These are phyloP conservation scores for Lordiphosa andalusiaca DNA, from an alignment of 2,888 invertebrate genomes.

Conservation along the genomic window DNA sequence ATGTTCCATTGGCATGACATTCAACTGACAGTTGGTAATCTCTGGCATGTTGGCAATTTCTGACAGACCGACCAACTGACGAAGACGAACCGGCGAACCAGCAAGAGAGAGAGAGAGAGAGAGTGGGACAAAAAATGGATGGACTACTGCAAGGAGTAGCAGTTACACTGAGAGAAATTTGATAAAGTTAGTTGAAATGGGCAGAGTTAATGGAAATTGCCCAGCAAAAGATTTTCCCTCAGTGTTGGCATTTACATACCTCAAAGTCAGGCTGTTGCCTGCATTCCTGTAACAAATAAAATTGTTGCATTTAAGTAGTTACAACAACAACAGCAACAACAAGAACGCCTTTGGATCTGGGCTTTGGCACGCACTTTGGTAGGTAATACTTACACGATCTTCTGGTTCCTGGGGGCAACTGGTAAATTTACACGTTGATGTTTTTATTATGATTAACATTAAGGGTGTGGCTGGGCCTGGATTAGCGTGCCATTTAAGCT, in stretches of 20 bases:
- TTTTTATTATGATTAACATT: conserved; percentile 69
- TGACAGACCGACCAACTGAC: conserved; percentile 51
- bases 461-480: conserved; percentile 62
- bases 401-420: conserved; percentile 40
- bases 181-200: too few species aligned
- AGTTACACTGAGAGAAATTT: conserved; percentile 15
- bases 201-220: too few species aligned
- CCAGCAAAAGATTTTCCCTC: conserved; percentile 4
- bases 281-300: conserved; percentile 59
- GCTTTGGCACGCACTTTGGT: conserved; percentile 18
- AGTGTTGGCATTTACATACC: conserved; percentile 45
- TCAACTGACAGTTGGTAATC: conserved; percentile 80
- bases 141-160: conserved; percentile 28
- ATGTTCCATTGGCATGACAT: conserved; percentile 78
- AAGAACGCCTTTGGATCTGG: conserved; percentile 13
- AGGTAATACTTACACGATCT: not conserved
- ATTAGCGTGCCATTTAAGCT: conserved; percentile 43
- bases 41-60: conserved; percentile 78
- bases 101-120: conserved; percentile 6
- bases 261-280: conserved; percentile 53
- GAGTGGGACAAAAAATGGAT: conserved; percentile 22
- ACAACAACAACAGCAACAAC: conserved; percentile 59
- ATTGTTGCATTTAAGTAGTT: conserved; percentile 73
- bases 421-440: conserved; percentile 70
- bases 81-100: not conserved